phyloP scores from a whole-genome alignment of 2,797 vertebrate genomes.

The Rhinophrynus dorsalis region DNA sequence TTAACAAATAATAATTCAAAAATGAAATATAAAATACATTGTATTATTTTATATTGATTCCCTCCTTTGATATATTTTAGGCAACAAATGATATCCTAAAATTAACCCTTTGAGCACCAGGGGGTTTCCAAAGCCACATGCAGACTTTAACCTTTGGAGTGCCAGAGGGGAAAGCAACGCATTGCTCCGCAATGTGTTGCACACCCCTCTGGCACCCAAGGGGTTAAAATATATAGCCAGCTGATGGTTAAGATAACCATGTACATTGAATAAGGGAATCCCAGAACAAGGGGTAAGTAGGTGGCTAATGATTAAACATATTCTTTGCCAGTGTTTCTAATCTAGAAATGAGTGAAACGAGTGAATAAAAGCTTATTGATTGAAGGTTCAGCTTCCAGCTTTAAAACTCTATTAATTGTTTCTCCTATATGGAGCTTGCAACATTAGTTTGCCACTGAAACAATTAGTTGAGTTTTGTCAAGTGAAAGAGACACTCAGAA shows the following conservation, averaged over 20 bases:
- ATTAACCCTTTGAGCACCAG: no score
- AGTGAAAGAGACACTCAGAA: constrained; percentile 43
- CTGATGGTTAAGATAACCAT: no score
- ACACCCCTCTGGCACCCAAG: no score
- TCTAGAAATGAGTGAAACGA: constrained; percentile 27
- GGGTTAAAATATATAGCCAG: no score
- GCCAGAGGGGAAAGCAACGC: no score
- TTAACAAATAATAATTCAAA: no score
- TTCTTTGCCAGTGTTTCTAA: constrained; percentile 5
- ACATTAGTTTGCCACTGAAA: constrained; percentile 43
- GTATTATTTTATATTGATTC: no score
- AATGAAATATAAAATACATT: no score
- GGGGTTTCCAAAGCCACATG: no score
- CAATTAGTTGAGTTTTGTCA: constrained; percentile 48
- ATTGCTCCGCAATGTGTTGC: no score
- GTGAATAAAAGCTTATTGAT: constrained; percentile 40
- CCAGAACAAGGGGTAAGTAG: background rate
- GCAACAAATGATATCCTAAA: background rate
- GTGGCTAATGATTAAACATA: background rate
- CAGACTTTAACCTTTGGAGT: no score
- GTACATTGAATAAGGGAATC: background rate
- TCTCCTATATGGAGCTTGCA: constrained; percentile 29
- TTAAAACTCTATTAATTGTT: constrained; percentile 41
- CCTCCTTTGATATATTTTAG: background rate
- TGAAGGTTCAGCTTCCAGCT: constrained; percentile 33